Conservation (phyloP, 92 coral and sea anemone genomes). For the Parazoanthus darwini region DNA sequence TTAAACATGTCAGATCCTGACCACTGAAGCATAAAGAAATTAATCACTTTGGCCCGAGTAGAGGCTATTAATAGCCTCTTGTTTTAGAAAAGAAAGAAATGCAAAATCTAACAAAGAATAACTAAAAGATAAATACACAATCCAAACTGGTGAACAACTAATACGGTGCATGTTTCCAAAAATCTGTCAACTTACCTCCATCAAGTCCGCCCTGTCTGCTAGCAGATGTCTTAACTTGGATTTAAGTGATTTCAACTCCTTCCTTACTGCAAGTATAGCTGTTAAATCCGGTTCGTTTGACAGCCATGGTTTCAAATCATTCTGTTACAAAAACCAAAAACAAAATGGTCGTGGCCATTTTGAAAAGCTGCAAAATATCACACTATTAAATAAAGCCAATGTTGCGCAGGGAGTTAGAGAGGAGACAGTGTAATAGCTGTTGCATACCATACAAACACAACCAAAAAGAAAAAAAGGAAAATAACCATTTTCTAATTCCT, state of each 20-base stretch:
- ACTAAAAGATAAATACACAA: background rate
- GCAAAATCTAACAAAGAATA: background rate
- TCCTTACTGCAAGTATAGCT: conserved; percentile 52
- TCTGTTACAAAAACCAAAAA: conserved; percentile 41
- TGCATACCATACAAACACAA: background rate
- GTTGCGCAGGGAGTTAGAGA: too few relatives aligned
- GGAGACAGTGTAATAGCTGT: background rate
- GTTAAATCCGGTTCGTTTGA: conserved; percentile 71
- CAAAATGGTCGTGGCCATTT: background rate
- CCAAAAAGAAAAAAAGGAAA: too few relatives aligned
- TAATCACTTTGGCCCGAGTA: too few relatives aligned
- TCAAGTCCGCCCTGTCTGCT: conserved; percentile 81
- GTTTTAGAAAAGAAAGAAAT: too few relatives aligned
- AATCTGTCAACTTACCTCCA: conserved; percentile 65
- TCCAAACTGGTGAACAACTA: background rate
- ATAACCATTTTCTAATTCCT: too few relatives aligned
- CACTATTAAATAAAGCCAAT: too few relatives aligned
- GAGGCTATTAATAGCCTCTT: too few relatives aligned
- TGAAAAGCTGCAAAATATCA: background rate
- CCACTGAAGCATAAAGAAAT: too few relatives aligned
- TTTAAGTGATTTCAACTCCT: conserved; percentile 71
- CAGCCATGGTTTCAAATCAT: conserved; percentile 46
- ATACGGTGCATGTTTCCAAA: background rate
- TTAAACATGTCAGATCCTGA: too few relatives aligned
- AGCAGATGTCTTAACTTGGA: conserved; percentile 82